Conservation (phyloP, 2,113 vertebrate genomes). For the Bubalus kerabau region DNA sequence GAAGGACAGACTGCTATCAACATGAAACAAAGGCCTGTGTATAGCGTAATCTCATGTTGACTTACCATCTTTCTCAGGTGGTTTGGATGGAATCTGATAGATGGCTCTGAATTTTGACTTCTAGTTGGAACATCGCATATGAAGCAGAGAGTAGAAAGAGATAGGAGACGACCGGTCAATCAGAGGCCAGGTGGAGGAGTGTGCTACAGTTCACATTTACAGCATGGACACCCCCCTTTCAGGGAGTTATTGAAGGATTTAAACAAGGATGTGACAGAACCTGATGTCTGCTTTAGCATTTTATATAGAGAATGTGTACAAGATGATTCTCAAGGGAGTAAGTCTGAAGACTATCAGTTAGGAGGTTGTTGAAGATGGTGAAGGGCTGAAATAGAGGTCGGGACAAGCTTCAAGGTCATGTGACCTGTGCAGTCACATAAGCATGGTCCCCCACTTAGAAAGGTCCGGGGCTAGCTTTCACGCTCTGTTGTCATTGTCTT, state of each 20-base stretch:
- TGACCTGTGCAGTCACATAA: too few species aligned
- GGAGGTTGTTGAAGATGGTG: background rate
- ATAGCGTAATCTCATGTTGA: fast-evolving
- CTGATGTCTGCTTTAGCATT: background rate
- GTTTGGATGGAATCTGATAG: background rate
- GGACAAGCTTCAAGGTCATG: too few species aligned
- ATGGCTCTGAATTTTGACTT: background rate
- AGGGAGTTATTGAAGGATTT: background rate
- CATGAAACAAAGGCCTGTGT: background rate
- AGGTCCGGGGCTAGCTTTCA: fast-evolving
- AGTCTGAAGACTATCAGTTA: background rate
- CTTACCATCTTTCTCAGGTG: background rate
- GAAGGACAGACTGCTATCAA: background rate
- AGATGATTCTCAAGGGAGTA: background rate
- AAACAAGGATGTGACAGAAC: background rate
- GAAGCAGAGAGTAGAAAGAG: background rate
- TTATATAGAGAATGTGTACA: background rate
- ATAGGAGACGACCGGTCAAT: background rate
- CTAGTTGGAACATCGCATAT: fast-evolving
- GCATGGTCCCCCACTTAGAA: background rate
- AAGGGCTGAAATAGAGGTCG: background rate
- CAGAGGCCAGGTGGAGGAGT: background rate
- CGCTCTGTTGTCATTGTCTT: background rate
- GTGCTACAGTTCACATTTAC: background rate
- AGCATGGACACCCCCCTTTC: background rate